These are phyloP conservation scores for Orius insidiosus DNA, from an alignment of 1,140 invertebrate genomes.

Conservation along the genomic window DNA sequence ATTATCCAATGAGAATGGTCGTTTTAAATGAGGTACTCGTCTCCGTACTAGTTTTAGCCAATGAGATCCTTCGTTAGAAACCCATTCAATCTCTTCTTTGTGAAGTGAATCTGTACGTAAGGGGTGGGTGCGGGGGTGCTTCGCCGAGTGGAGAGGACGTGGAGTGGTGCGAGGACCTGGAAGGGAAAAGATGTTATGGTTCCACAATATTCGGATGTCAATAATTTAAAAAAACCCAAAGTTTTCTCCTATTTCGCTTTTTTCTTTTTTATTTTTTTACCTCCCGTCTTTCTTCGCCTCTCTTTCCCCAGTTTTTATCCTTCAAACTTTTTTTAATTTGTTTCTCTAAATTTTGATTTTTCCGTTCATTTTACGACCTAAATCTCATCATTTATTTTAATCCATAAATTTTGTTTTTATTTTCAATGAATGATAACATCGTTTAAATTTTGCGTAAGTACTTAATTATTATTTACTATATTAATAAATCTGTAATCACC, in stretches of 20 bases:
- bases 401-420: too few species aligned
- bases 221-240: constrained; percentile 12
- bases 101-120: constrained; percentile 11
- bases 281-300: not conserved
- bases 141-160: not conserved
- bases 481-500: too few species aligned
- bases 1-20: too few species aligned
- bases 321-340: not conserved
- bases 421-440: too few species aligned
- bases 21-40: too few species aligned
- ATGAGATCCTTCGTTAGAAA: constrained; percentile 10
- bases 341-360: constrained; percentile 1
- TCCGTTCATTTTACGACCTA: not conserved
- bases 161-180: constrained; percentile 13
- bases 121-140: not conserved
- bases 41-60: constrained; percentile 2
- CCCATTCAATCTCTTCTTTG: constrained; percentile 18
- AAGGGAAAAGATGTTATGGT: constrained; percentile 16
- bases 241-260: not conserved
- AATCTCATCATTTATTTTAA: too few species aligned
- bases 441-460: too few species aligned
- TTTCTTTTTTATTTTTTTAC: not conserved
- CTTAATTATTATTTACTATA: too few species aligned
- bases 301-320: not conserved
- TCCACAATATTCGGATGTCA: constrained; percentile 14